These are phyloP conservation scores for Misgurnus mizolepis DNA, from an alignment of 2,113 vertebrate genomes.

Conservation along the genomic window DNA sequence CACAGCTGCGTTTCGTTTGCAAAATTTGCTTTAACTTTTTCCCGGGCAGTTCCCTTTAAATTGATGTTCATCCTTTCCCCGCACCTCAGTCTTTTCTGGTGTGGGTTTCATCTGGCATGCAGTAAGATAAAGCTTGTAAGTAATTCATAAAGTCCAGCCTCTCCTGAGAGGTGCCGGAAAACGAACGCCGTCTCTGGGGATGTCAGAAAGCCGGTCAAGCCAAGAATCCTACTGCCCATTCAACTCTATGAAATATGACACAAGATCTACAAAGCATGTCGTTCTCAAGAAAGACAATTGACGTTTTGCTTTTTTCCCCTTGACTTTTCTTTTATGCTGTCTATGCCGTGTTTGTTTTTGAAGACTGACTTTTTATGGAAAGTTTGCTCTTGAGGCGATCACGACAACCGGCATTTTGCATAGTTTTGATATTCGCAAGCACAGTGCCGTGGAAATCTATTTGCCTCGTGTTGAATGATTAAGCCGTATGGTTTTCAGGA, in stretches of 20 bases:
- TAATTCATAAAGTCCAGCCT: conserved; percentile 80
- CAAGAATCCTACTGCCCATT: conserved; percentile 75
- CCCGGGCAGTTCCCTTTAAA: conserved; percentile 50
- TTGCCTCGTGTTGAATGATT: conserved; percentile 19
- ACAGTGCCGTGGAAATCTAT: conserved; percentile 21
- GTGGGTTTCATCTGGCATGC: conserved; percentile 67
- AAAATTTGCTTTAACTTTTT: conserved; percentile 55
- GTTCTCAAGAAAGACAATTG: conserved; percentile 79
- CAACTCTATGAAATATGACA: conserved; percentile 78
- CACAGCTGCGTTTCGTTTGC: conserved; percentile 77
- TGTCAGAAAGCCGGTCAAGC: conserved; percentile 75
- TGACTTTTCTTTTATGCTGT: conserved; percentile 47
- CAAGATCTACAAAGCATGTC: conserved; percentile 78
- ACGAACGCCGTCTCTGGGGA: conserved; percentile 75
- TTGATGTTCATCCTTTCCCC: conserved; percentile 42
- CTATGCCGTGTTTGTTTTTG: conserved; percentile 73
- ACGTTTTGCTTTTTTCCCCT: conserved; percentile 67
- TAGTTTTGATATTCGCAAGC: not conserved
- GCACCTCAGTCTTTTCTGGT: conserved; percentile 64
- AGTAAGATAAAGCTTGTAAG: conserved; percentile 76
- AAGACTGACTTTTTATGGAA: conserved; percentile 67
- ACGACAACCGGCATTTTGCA: conserved; percentile 53
- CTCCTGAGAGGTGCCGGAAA: conserved; percentile 72
- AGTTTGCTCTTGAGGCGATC: conserved; percentile 66
- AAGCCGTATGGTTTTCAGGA: not conserved